phyloP scores from a whole-genome alignment of 1,140 invertebrate species.

The roundworm (Caenorhabditis elegans) region DNA sequence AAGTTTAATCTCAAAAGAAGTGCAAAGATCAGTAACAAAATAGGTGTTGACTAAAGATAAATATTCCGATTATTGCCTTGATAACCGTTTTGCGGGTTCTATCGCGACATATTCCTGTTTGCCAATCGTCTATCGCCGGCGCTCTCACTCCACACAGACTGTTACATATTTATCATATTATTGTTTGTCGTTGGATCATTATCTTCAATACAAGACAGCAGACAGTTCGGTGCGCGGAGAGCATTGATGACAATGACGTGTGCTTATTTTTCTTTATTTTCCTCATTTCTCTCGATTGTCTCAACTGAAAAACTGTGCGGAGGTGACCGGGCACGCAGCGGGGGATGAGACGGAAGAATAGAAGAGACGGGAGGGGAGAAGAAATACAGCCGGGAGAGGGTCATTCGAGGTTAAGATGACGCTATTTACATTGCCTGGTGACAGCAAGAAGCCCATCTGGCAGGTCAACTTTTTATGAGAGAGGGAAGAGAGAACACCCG shows the following conservation, averaged over 20 bases:
- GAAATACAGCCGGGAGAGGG: conserved; percentile 7
- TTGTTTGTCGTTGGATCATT: conserved; percentile 19
- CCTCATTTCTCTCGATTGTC: neutral
- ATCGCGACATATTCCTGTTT: conserved; percentile 4
- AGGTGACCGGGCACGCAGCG: neutral
- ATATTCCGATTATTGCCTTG: conserved; percentile 19
- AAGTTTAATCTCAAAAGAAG: no score
- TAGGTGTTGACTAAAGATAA: conserved; percentile 12
- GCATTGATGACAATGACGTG: neutral
- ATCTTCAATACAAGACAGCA: conserved; percentile 8
- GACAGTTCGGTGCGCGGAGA: neutral
- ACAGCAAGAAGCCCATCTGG: neutral
- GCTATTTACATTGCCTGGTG: conserved; percentile 25
- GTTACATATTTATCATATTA: conserved; percentile 27
- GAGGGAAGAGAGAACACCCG: neutral
- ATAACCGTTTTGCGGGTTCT: conserved; percentile 3
- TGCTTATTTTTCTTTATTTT: neutral
- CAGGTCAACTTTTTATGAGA: conserved; percentile 1
- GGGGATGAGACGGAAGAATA: neutral
- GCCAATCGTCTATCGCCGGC: neutral
- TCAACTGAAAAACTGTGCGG: neutral
- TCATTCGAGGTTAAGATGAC: conserved; percentile 19
- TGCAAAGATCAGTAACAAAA: neutral
- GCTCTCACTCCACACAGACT: neutral
- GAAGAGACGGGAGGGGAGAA: no score